Evolutionary conservation across 30 jellyfish, hydroid and myxozoan species (phyloP).

Genomic region (Catostylus mosaicus): DNA sequence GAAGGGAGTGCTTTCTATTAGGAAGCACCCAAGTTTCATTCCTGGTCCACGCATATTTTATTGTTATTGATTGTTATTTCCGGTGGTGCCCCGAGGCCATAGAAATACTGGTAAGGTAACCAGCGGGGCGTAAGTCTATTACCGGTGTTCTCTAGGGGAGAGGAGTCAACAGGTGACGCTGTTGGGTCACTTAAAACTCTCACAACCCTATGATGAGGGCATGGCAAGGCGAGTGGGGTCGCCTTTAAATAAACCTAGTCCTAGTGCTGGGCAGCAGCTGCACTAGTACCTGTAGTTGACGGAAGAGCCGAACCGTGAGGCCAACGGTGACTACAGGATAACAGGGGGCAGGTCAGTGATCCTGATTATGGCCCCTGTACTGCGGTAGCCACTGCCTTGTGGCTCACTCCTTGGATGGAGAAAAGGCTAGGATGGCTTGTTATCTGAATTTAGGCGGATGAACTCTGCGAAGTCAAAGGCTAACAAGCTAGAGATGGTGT

Average conservation of each 20-base stretch:
- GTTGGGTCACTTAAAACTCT: background rate
- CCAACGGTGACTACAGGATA: constrained; percentile 25
- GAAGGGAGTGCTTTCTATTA: too few species aligned
- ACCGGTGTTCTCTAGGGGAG: too few species aligned
- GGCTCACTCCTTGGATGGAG: too few species aligned
- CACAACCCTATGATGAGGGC: background rate
- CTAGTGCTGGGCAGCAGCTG: constrained; percentile 34
- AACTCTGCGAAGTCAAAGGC: too few species aligned
- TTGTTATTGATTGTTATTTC: too few species aligned
- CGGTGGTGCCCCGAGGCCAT: too few species aligned
- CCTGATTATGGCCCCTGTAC: constrained; percentile 18
- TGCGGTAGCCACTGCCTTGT: too few species aligned
- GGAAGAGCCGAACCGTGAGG: constrained; percentile 32
- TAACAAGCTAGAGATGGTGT: too few species aligned
- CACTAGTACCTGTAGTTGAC: constrained; percentile 35
- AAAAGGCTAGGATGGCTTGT: background rate
- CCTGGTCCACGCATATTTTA: too few species aligned
- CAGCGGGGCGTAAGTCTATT: too few species aligned
- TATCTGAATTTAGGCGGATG: background rate
- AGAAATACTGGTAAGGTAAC: too few species aligned
- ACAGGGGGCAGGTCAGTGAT: constrained; percentile 2
- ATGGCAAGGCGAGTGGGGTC: constrained; percentile 1
- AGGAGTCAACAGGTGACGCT: constrained; percentile 13
- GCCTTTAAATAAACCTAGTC: constrained; percentile 38
- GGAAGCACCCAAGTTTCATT: too few species aligned